Evolutionary conservation across 2,113 vertebrate genomes (phyloP).

Genomic region (Lampris incognitus): DNA sequence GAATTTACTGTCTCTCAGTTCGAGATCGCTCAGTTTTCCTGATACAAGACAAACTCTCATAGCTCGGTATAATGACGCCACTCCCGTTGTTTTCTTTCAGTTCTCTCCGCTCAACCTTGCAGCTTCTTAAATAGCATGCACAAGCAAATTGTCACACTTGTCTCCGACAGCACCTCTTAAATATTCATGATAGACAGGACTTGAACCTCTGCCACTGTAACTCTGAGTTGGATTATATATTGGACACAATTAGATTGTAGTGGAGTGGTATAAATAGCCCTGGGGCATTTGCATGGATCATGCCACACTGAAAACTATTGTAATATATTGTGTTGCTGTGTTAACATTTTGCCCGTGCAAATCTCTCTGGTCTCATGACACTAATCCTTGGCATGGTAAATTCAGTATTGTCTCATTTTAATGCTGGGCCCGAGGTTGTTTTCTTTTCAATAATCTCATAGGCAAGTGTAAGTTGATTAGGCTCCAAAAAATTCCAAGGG

Average conservation of each 20-base stretch:
- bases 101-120: constrained; percentile 10
- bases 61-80: neutral
- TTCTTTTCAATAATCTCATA: constrained; percentile 78
- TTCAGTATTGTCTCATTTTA: constrained; percentile 74
- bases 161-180: constrained; percentile 59
- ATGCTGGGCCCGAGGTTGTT: constrained; percentile 69
- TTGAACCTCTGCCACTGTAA: constrained; percentile 73
- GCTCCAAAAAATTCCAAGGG: constrained; percentile 63
- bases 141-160: constrained; percentile 61
- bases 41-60: constrained; percentile 18
- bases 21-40: neutral
- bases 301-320: constrained; percentile 72
- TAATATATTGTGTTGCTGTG: constrained; percentile 71
- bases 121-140: constrained; percentile 21
- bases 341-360: constrained; percentile 71
- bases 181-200: constrained; percentile 76
- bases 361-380: constrained; percentile 73
- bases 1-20: constrained; percentile 5
- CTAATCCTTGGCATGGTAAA: constrained; percentile 75
- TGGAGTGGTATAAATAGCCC: constrained; percentile 77
- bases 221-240: constrained; percentile 80
- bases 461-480: constrained; percentile 79
- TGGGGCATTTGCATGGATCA: constrained; percentile 80
- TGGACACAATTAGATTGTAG: constrained; percentile 79
- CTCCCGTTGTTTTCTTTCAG: neutral